Conservation (phyloP, 2,113 vertebrate genomes). For the Dermatemys mawii region DNA sequence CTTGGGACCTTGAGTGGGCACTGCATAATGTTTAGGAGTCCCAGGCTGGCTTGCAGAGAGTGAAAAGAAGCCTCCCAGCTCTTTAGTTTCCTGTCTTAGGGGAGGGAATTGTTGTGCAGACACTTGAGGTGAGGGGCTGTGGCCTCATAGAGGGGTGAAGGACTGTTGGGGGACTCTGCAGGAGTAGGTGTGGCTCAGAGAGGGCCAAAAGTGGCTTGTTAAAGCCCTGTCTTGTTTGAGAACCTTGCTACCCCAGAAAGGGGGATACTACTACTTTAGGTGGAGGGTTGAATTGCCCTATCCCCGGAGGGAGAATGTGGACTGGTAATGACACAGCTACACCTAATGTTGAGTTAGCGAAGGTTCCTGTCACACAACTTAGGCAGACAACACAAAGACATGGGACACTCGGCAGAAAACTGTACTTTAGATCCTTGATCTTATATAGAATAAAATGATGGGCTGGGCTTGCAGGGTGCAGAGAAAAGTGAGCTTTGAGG, state of each 20-base stretch:
- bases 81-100: neutral
- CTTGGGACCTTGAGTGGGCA: neutral
- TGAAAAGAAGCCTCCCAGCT: neutral
- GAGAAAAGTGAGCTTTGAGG: neutral
- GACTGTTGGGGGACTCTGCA: neutral
- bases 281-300: neutral
- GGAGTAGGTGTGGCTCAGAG: neutral
- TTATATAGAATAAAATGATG: neutral
- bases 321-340: neutral
- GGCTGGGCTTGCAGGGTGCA: neutral
- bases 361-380: neutral
- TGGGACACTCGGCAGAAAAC: neutral
- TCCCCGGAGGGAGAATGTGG: neutral
- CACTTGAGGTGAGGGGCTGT: neutral
- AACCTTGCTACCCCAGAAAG: neutral
- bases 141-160: neutral
- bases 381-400: neutral
- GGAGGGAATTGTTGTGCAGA: neutral
- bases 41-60: neutral
- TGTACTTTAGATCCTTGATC: neutral
- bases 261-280: neutral
- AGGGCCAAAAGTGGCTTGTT: neutral
- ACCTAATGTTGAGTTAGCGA: neutral
- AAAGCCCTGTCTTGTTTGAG: neutral
- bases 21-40: neutral